Evolutionary conservation across 23 tunicate species (phyloP), one percentile per base, ranked within the genome.

Genomic region (Trididemnum miniatum): DNA sequence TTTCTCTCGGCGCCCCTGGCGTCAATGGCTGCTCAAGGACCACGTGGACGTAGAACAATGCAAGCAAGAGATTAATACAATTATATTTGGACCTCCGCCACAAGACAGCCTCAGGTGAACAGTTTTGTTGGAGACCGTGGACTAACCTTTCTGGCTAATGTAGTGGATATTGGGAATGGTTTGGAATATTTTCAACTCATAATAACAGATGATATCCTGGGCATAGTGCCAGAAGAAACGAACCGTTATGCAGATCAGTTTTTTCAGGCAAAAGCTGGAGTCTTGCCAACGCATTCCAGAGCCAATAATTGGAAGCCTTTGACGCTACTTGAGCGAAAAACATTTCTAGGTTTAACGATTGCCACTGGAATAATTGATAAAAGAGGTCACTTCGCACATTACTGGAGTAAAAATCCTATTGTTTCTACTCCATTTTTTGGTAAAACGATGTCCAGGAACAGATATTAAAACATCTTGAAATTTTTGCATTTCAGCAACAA

Each of bases 231-330:
- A 2, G 28, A 38, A 39, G 79, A 73, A 40, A 73, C 79, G 2
- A 73, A 73, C 31, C 59, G 79, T 38, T 73, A 73, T 31, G 59
- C 79, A 38, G 57, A 73, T 31, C 79, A 73, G 38, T 73, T 38
- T 31, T 73, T 67, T 67, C 25, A 7, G 3, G 22, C 38, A 67
- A 67, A 37, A 30, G 69, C 69, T 62, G 75, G 75, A 67, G 32
- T 7, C 38, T 67, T 67, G 75, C 37, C 37, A 67, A 31, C 75
- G 32, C 75, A 67, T 67, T 67, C 75, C 31, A 31, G 75, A 69
- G 38, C n/a, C 31, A 31, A 33, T 9, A 9, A 35, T 5, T 69
- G 75, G 75, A 69, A 69, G 75, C 38, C 38, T 27, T 27, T 37
- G 31, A 69, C 29, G 29, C 29, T 3, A 31, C 5, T 27, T 69